A percentile compares a stretch with the other conserved stretches of the same genome.
These are phyloP conservation scores for Eupithecia tripunctaria DNA, from an alignment of 2,888 invertebrate genomes.

Conservation along the genomic window DNA sequence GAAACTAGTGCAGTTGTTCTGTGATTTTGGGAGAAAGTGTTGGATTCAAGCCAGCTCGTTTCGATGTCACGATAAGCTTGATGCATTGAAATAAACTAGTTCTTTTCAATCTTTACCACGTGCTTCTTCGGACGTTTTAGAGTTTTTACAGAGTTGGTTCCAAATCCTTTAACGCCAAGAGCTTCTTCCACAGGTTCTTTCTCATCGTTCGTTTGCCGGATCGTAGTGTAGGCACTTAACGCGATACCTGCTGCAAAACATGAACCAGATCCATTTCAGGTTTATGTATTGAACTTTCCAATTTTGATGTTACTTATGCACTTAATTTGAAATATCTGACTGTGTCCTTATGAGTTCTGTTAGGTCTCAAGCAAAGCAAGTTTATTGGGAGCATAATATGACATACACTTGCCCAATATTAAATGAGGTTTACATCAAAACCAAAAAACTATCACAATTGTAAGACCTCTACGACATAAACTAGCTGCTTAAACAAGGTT, in stretches of 20 bases:
- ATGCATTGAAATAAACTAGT: slow-evolving; percentile 69
- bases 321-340: neutral
- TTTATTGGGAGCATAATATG: too few relatives aligned
- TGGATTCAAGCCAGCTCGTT: slow-evolving; percentile 70
- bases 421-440: neutral
- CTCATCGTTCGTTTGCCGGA: neutral
- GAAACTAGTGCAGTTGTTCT: slow-evolving; percentile 56
- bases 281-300: too few relatives aligned
- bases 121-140: slow-evolving; percentile 28
- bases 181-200: neutral
- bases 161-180: neutral
- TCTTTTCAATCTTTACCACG: slow-evolving; percentile 49
- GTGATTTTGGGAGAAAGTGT: slow-evolving; percentile 73
- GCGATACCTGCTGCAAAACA: neutral
- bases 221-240: neutral
- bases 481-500: neutral
- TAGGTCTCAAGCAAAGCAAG: neutral
- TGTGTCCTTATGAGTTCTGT: neutral
- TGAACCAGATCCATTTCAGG: neutral
- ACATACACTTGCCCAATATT: too few relatives aligned
- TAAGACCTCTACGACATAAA: neutral
- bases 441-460: neutral
- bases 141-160: slow-evolving; percentile 25
- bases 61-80: slow-evolving; percentile 38
- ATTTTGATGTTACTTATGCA: neutral